A percentile compares a stretch with the other conserved stretches of the same genome.
These are phyloP conservation scores for Drosophila niveifrons DNA, from an alignment of 2,888 invertebrate genomes.

Conservation along the genomic window DNA sequence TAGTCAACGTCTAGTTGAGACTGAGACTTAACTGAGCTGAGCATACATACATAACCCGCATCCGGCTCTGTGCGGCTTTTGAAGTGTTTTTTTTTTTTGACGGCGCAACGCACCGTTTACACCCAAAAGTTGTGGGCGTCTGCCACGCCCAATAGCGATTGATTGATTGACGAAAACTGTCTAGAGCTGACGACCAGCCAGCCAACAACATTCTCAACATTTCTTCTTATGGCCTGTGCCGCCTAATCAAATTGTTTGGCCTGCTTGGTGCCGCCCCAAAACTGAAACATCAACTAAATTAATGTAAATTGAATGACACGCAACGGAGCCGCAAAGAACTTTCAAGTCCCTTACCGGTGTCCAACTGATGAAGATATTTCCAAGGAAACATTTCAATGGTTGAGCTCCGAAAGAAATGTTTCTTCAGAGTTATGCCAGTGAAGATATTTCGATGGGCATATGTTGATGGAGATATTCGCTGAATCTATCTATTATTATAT, in stretches of 20 bases:
- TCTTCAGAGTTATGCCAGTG: no score
- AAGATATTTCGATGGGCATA: no score
- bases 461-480: no score
- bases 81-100: conserved; percentile 19
- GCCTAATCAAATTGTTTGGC: conserved; percentile 64
- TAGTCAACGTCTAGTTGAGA: background rate
- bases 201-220: background rate
- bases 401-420: no score
- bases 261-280: conserved; percentile 14
- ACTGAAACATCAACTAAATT: conserved; percentile 66
- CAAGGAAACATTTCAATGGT: no score
- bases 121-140: conserved; percentile 11
- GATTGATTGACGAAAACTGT: conserved; percentile 47
- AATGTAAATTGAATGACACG: conserved; percentile 62
- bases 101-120: conserved; percentile 6
- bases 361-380: no score
- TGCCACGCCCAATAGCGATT: conserved; percentile 39
- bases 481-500: no score
- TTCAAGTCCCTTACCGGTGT: conserved; percentile 25
- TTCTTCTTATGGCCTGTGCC: conserved; percentile 2
- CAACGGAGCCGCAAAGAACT: conserved; percentile 61
- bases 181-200: conserved; percentile 18
- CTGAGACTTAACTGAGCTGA: background rate
- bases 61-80: conserved; percentile 10
- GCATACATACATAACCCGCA: background rate